Percentiles rank a stretch among this genome's conserved stretches.
Evolutionary conservation across 2,888 invertebrate genomes (phyloP).

Genomic region (Lymantria monacha): DNA sequence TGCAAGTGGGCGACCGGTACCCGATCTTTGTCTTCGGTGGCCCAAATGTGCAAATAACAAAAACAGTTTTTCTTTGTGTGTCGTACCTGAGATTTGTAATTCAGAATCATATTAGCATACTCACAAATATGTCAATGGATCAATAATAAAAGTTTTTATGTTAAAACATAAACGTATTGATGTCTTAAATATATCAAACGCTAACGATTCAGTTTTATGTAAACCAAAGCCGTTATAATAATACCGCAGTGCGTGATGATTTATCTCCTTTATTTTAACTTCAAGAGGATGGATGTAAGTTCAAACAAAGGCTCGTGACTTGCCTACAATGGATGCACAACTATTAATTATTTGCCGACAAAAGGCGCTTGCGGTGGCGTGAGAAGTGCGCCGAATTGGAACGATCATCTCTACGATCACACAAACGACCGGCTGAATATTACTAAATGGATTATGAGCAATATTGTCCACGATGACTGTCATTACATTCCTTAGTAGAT

Average conservation of each 20-base stretch:
- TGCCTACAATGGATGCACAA: slow-evolving; percentile 53
- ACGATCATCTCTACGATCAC: slow-evolving; percentile 39
- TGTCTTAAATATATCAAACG: no score
- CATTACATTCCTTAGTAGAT: slow-evolving; percentile 22
- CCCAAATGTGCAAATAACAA: no score
- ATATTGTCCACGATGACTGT: slow-evolving; percentile 27
- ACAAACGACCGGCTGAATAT: slow-evolving; percentile 34
- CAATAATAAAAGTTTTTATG: no score
- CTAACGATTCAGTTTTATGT: neutral
- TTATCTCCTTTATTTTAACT: slow-evolving; percentile 42
- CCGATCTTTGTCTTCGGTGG: no score
- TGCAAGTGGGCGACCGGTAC: no score
- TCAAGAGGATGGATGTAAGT: slow-evolving; percentile 35
- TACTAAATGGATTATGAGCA: slow-evolving; percentile 37
- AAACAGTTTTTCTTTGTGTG: no score
- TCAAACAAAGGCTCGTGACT: slow-evolving; percentile 49
- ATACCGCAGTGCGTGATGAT: slow-evolving; percentile 35
- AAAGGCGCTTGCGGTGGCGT: slow-evolving; percentile 46
- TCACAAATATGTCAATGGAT: no score
- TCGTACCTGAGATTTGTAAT: no score
- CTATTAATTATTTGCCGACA: slow-evolving; percentile 64
- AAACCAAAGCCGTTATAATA: slow-evolving; percentile 38
- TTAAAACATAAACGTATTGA: no score
- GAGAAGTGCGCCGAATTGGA: slow-evolving; percentile 46
- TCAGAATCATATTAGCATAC: no score